Evolutionary conservation across 2,113 vertebrate genomes (phyloP).

Genomic region (Dasyurus viverrinus): DNA sequence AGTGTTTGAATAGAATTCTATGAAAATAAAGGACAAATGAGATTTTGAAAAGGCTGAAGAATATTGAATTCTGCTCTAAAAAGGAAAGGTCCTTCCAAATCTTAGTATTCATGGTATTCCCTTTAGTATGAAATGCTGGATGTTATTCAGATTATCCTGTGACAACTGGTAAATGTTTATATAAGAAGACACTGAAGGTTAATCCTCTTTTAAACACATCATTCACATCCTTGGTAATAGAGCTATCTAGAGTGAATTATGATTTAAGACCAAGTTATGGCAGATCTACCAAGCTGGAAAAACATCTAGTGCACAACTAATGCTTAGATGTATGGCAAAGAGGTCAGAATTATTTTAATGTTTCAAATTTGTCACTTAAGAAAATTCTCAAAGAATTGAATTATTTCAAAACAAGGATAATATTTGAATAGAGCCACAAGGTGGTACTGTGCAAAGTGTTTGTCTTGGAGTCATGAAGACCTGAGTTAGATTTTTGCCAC

Average conservation of each 20-base stretch:
- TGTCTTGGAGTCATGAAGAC: background rate
- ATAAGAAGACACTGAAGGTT: background rate
- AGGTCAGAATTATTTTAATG: background rate
- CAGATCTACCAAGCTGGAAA: no score
- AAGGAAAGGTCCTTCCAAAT: background rate
- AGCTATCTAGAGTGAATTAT: background rate
- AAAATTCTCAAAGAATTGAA: background rate
- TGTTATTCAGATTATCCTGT: background rate
- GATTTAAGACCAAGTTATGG: no score
- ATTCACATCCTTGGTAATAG: background rate
- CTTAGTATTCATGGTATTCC: background rate
- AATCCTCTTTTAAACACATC: background rate
- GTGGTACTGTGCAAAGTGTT: background rate
- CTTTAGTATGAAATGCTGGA: background rate
- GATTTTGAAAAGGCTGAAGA: background rate
- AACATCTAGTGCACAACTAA: no score
- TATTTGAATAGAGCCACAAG: background rate
- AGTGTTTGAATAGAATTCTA: background rate
- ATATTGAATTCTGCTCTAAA: background rate
- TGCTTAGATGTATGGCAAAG: no score
- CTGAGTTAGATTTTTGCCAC: background rate
- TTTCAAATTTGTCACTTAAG: background rate
- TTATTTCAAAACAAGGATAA: background rate
- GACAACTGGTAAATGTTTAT: background rate
- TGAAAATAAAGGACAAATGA: background rate